phyloP scores from a whole-genome alignment of 2,888 invertebrate species.

The Noctua pronuba region DNA sequence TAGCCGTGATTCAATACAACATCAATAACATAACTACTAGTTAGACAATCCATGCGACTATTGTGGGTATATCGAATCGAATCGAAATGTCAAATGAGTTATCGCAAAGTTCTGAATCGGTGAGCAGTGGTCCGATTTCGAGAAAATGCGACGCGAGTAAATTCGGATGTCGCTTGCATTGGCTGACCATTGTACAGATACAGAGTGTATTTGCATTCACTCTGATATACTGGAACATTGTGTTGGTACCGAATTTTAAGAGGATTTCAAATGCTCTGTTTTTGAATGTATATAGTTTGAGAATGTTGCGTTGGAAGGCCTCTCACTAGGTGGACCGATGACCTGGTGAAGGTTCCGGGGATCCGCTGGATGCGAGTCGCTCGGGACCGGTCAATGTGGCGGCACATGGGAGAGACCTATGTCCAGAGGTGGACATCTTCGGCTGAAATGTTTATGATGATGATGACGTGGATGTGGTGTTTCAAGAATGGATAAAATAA shows the following conservation, averaged over 20 bases:
- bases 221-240: not conserved
- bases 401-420: too few relatives aligned
- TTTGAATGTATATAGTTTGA: not conserved
- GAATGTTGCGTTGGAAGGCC: too few relatives aligned
- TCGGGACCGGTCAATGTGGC: too few relatives aligned
- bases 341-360: too few relatives aligned
- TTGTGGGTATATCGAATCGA: constrained; percentile 23
- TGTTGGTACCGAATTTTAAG: not conserved
- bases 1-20: not conserved
- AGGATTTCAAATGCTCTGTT: not conserved
- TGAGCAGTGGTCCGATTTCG: constrained; percentile 35
- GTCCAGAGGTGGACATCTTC: too few relatives aligned
- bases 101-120: constrained; percentile 35
- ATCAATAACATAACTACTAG: constrained; percentile 23
- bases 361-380: too few relatives aligned
- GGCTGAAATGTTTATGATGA: too few relatives aligned
- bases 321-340: too few relatives aligned
- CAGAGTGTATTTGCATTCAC: constrained; percentile 4
- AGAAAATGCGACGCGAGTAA: constrained; percentile 30
- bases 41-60: constrained; percentile 16
- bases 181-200: constrained; percentile 16
- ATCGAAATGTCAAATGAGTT: constrained; percentile 39
- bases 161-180: constrained; percentile 29
- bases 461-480: too few relatives aligned
- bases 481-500: too few relatives aligned